Evolutionary conservation across 2,113 vertebrate species (phyloP), one percentile per base, ranked within the genome.

Genomic region (Phalacrocorax carbo): DNA sequence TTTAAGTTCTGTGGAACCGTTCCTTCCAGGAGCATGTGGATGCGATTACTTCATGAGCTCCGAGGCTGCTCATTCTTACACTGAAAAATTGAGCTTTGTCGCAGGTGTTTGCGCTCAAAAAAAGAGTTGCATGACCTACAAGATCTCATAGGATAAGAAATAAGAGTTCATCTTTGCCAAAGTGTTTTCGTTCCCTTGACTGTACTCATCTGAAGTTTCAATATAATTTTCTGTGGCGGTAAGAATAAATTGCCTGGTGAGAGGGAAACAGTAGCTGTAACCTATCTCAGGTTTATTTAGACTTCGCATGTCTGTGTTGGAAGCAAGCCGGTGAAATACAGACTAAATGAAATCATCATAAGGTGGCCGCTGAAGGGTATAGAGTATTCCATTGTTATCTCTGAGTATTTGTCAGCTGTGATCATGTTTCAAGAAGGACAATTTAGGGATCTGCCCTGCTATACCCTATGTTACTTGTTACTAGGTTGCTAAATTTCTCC

Each of bases 1-100:
- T 96, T 91, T 70, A 82, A 92, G 79, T 93, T 91, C 72, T 84
- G n/a, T 94, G 57, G 69, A 68, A 51, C 80, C 1, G 0, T 81
- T 95, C 32, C 49, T 91, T 96, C 75, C 90, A 92, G 78, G 82
- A 90, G 75, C 90, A 94, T 92, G 92, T 96, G 87, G 85, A 79
- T 88, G 58, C 0, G 4, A 94, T 96, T 95, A 95, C 71, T 90
- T 69, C 27, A n/a, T 69, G 49, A 88, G 70, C 34, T 93, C 52
- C 34, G 34, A 76, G 15, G 57, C 69, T 82, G 66, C 66, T 96
- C 44, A 8, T 80, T 91, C 49, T 82, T 82, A 58, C 30, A 54
- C 27, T 80, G 73, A 73, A 77, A 93, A 84, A 85, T 30, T 0
- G 0, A 92, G 58, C 32, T 86, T 78, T 80, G 49, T 70, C 3